phyloP scores from a whole-genome alignment of 2,888 invertebrate species.

The Eumacrocentrus americanus region DNA sequence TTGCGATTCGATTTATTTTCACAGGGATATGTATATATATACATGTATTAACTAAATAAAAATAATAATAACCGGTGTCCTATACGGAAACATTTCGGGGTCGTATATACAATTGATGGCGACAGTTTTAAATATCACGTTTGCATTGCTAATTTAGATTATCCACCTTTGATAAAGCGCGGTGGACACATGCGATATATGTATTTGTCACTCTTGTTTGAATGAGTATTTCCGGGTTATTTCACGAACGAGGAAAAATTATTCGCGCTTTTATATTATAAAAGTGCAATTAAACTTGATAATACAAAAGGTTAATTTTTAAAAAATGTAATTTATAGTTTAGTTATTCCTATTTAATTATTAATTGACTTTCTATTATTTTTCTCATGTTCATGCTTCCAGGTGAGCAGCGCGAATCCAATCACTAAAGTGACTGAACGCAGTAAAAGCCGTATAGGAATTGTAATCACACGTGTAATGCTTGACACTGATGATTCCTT shows the following conservation, averaged over 20 bases:
- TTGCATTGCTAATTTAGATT: conserved; percentile 41
- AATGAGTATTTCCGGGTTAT: not conserved
- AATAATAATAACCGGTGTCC: conserved; percentile 9
- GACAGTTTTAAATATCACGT: conserved; percentile 38
- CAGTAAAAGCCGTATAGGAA: too few species aligned
- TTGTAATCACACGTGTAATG: too few species aligned
- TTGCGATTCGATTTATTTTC: conserved; percentile 28
- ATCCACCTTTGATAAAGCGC: conserved; percentile 33
- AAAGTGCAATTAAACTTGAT: too few species aligned
- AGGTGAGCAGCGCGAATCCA: conserved; percentile 43
- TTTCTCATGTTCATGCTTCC: too few species aligned
- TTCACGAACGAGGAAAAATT: too few species aligned
- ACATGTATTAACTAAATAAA: conserved; percentile 10
- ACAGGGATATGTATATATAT: conserved; percentile 19
- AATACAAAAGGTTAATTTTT: too few species aligned
- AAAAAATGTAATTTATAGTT: too few species aligned
- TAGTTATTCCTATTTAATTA: too few species aligned
- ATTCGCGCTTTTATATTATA: too few species aligned
- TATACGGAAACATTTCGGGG: conserved; percentile 16
- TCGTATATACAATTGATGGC: conserved; percentile 11
- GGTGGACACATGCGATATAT: conserved; percentile 18
- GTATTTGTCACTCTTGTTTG: conserved; percentile 25
- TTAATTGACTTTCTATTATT: too few species aligned
- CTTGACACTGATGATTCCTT: too few species aligned
- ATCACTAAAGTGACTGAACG: conserved; percentile 39